Evolutionary conservation across 2,113 vertebrate genomes (phyloP).

Genomic region (Rhinolophus ferrumequinum): DNA sequence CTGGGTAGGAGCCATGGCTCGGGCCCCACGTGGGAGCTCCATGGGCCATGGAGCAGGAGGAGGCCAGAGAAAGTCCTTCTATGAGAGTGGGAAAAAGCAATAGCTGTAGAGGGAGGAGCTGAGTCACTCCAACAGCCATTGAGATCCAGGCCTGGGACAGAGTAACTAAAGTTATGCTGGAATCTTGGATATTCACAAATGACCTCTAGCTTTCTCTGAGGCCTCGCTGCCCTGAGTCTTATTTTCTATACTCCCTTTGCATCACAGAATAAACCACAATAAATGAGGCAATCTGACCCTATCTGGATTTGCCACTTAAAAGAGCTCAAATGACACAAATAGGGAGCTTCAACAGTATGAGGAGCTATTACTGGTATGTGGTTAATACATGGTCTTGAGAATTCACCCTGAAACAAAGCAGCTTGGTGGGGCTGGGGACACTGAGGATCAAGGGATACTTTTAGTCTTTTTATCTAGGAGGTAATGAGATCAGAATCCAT

Average conservation of each 20-base stretch:
- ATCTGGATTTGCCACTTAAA: neutral
- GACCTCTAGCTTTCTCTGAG: neutral
- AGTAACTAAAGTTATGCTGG: neutral
- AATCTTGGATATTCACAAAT: neutral
- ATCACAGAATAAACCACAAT: neutral
- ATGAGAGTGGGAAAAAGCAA: neutral
- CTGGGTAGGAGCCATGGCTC: rapidly evolving
- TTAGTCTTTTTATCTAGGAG: neutral
- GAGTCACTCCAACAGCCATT: neutral
- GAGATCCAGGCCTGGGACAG: neutral
- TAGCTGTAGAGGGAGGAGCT: neutral
- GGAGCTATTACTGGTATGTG: neutral
- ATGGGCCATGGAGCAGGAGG: neutral
- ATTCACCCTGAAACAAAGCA: neutral
- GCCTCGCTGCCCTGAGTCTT: rapidly evolving
- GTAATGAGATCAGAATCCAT: neutral
- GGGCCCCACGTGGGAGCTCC: neutral
- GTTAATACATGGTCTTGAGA: neutral
- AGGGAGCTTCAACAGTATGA: neutral
- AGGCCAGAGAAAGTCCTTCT: neutral
- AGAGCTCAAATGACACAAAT: neutral
- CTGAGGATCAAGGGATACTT: neutral
- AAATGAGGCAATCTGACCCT: neutral
- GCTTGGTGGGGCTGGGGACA: neutral
- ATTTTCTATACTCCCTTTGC: neutral